Percentiles rank a stretch among this genome's conserved stretches.
phyloP scores from a whole-genome alignment of 2,888 invertebrate species.

The Lysandra coridon region DNA sequence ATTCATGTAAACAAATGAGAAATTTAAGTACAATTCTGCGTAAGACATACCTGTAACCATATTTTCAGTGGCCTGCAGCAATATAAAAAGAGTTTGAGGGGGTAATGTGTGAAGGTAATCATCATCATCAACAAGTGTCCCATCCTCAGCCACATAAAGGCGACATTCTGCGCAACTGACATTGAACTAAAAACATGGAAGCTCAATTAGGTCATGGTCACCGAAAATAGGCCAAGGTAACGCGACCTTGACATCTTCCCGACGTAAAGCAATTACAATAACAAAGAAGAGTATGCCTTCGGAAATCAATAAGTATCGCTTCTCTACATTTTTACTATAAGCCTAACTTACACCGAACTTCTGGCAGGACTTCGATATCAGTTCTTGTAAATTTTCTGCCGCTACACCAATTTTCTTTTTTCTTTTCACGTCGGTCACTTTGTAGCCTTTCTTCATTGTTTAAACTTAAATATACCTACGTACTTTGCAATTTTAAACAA shows the following conservation, averaged over 20 bases:
- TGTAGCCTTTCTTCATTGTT: conserved; percentile 83
- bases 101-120: conserved; percentile 88
- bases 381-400: conserved; percentile 82
- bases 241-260: conserved; percentile 51
- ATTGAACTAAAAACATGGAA: conserved; percentile 66
- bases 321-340: neutral
- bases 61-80: conserved; percentile 72
- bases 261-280: conserved; percentile 8
- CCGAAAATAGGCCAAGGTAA: conserved; percentile 46
- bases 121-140: conserved; percentile 86
- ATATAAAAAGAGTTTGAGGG: conserved; percentile 87
- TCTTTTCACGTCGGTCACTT: conserved; percentile 85
- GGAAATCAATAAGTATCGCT: neutral
- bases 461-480: conserved; percentile 25
- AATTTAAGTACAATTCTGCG: neutral
- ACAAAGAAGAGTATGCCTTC: neutral
- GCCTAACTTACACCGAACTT: conserved; percentile 81
- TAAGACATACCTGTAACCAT: conserved; percentile 80
- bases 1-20: neutral
- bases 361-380: conserved; percentile 84
- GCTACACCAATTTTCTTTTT: conserved; percentile 86
- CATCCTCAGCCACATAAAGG: conserved; percentile 83
- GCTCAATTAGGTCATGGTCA: conserved; percentile 59
- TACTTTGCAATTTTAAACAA: neutral
- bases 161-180: conserved; percentile 72